These are phyloP conservation scores for human (Homo sapiens) DNA, from an alignment of 2,113 vertebrate genomes.

Conservation along the genomic window GRCh38 chr9:28318501-28319000, in stretches of 20 bases:
- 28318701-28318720: neutral
- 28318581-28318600: neutral
- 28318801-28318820: constrained; percentile 24
- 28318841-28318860: neutral
- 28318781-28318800: constrained; percentile 28
- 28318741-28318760: neutral
- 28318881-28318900: neutral
- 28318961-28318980: neutral
- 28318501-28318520: neutral
- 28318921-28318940: neutral
- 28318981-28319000: neutral
- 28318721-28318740: neutral
- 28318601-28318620: neutral
- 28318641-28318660: neutral
- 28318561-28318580: neutral
- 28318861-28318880: constrained; percentile 28
- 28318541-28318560: neutral
- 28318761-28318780: neutral
- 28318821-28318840: neutral
- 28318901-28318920: neutral
- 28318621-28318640: neutral
- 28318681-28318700: neutral
- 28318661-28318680: neutral
- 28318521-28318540: neutral
- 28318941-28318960: neutral